Evolutionary conservation across 2,888 invertebrate genomes (phyloP).

Genomic region (Pilophorus perplexus): DNA sequence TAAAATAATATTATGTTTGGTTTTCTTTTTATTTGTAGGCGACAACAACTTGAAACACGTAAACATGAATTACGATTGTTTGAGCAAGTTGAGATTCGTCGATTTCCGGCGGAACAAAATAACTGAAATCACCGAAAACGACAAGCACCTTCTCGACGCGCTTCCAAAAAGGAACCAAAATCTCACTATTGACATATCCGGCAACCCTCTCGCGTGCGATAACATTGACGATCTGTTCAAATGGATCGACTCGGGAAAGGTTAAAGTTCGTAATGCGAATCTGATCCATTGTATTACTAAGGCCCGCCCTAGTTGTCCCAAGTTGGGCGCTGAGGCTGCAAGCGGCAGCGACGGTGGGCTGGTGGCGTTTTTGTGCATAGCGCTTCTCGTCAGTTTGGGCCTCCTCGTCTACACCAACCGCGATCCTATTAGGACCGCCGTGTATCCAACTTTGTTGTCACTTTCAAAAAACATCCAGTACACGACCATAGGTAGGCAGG

Average conservation of each 20-base stretch:
- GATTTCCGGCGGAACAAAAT: conserved; percentile 69
- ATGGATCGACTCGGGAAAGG: conserved; percentile 64
- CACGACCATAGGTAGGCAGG: conserved; percentile 65
- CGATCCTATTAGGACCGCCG: conserved; percentile 58
- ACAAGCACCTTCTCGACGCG: conserved; percentile 59
- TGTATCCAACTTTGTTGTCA: conserved; percentile 63
- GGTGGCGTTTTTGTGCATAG: conserved; percentile 57
- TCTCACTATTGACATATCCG: conserved; percentile 62
- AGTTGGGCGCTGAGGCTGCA: neutral
- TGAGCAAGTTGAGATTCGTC: conserved; percentile 64
- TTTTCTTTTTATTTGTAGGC: no score
- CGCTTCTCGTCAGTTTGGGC: conserved; percentile 58
- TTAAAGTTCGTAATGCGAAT: conserved; percentile 60
- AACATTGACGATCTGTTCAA: conserved; percentile 59
- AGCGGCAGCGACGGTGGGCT: conserved; percentile 46
- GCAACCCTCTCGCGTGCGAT: conserved; percentile 70
- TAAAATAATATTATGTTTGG: no score
- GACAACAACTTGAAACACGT: conserved; percentile 61
- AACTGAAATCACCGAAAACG: conserved; percentile 58
- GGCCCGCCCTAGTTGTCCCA: neutral
- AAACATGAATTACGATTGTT: conserved; percentile 65
- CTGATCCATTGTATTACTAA: conserved; percentile 56
- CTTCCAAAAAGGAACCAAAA: conserved; percentile 56
- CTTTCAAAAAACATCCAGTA: conserved; percentile 70
- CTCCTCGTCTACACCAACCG: conserved; percentile 64